Evolutionary conservation across 1,140 invertebrate genomes (phyloP).

Genomic region (Drosophila grimshawi): DNA sequence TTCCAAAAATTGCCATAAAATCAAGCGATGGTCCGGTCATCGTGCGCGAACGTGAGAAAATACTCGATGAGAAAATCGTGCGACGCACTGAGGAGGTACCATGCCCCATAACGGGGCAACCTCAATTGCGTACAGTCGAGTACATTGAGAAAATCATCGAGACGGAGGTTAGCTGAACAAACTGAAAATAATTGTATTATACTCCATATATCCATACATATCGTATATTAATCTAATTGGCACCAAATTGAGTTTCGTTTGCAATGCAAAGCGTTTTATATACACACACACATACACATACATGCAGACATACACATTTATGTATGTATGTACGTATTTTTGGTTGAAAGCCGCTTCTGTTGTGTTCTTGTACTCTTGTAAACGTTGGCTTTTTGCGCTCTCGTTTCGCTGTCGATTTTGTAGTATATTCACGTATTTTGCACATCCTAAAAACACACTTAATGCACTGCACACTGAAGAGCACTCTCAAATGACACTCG

Average conservation of each 20-base stretch:
- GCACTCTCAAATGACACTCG: constrained; percentile 23
- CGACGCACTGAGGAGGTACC: constrained; percentile 94
- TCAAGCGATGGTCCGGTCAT: constrained; percentile 91
- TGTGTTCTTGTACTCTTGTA: constrained; percentile 39
- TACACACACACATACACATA: not conserved
- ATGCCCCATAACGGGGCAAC: constrained; percentile 93
- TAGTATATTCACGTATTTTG: constrained; percentile 49
- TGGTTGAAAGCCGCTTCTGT: constrained; percentile 57
- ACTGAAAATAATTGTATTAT: constrained; percentile 48
- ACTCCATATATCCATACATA: constrained; percentile 17
- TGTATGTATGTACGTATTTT: constrained; percentile 16
- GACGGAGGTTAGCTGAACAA: constrained; percentile 91
- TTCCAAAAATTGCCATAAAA: constrained; percentile 93
- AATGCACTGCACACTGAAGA: constrained; percentile 38
- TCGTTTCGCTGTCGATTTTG: constrained; percentile 32
- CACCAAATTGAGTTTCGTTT: constrained; percentile 63
- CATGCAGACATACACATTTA: not conserved
- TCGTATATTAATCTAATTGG: constrained; percentile 57
- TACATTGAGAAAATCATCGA: constrained; percentile 97
- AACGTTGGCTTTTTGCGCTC: constrained; percentile 39
- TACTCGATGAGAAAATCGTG: constrained; percentile 94
- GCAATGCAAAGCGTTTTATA: constrained; percentile 39
- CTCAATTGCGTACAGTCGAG: constrained; percentile 94
- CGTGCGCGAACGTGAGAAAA: constrained; percentile 94
- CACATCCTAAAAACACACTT: constrained; percentile 38